Evolutionary conservation across 92 coral and sea anemone genomes (phyloP), one percentile per base, ranked within the genome.

Genomic region (Zoanthus sansibaricus): DNA sequence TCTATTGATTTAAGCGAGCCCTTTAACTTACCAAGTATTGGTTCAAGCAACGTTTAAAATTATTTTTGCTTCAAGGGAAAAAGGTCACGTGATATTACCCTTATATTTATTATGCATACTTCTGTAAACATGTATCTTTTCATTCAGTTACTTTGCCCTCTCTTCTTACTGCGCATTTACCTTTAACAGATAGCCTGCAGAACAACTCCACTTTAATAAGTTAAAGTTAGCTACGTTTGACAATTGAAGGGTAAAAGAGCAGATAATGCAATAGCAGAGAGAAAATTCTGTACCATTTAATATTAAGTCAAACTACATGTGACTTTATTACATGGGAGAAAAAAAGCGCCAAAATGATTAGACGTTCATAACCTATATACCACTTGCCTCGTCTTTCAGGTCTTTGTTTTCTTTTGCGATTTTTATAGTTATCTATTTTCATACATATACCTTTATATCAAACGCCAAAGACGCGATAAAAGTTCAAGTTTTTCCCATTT

Each of bases 141-240:
- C 15, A 69, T 7, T 33, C 74, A 69, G 74, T 69, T 69, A 11
- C 1, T 5, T 1, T 33, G 42, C 42, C 3, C 42, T 9, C 16
- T 69, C 74, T 69, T 69, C 74, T 33, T 33, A 69, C 74, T 69
- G 74, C 74, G 17, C 74, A 69, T 11, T 69, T 44, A 69, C 45
- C 74, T 33, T 69, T 49, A 33, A 58, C 64, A 1, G 64, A 14
- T 58, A 58, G 64, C 64, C 14, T 58, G n/a, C 64, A 2, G 1
- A 52, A 33, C 42, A 33, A 33, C 42, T 33, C 42, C 42, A 33
- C 42, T 33, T 33, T 33, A 33, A 33, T 33, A 33, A 33, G 3
- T n/a, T 33, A 33, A 33, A 33, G 42, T 33, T 33, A 7, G 54
- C 0, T 49, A 2, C 54, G 54, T 49, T 49, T 61, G 25, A 6